Evolutionary conservation across 2,113 vertebrate species (phyloP).

Genomic region (Clupea harengus): DNA sequence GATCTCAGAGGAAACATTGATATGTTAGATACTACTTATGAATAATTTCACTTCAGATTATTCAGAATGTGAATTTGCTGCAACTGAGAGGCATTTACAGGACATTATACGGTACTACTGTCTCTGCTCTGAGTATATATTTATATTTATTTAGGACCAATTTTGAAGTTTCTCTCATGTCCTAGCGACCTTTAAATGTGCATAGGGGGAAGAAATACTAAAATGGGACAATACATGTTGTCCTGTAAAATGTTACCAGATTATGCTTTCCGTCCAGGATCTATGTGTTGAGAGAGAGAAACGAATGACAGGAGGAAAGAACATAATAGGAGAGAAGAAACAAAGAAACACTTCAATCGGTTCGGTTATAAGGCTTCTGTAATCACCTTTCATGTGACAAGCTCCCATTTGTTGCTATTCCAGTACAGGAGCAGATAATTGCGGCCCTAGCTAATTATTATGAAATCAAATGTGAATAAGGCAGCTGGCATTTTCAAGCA

Average conservation of each 20-base stretch:
- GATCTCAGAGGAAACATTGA: conserved; percentile 2
- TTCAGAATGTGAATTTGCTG: neutral
- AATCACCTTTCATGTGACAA: conserved; percentile 54
- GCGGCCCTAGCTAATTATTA: conserved; percentile 53
- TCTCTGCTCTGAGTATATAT: neutral
- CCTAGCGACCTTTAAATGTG: neutral
- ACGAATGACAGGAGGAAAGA: neutral
- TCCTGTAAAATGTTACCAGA: neutral
- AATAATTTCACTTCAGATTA: neutral
- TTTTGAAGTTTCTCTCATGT: too few relatives aligned
- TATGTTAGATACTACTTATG: neutral
- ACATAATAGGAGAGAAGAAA: conserved; percentile 34
- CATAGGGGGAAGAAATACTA: neutral
- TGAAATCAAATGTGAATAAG: conserved; percentile 51
- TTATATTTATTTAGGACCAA: neutral
- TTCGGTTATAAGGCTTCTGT: conserved; percentile 53
- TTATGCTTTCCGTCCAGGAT: neutral
- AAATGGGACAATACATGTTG: neutral
- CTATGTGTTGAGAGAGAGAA: neutral
- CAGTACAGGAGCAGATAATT: conserved; percentile 52
- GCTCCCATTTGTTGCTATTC: conserved; percentile 55
- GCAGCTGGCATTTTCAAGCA: conserved; percentile 45
- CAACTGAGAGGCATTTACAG: neutral
- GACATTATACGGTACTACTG: neutral
- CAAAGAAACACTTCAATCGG: conserved; percentile 49